These are phyloP conservation scores for Drosophila neocordata DNA, from an alignment of 1,140 invertebrate species.

Conservation along the genomic window DNA sequence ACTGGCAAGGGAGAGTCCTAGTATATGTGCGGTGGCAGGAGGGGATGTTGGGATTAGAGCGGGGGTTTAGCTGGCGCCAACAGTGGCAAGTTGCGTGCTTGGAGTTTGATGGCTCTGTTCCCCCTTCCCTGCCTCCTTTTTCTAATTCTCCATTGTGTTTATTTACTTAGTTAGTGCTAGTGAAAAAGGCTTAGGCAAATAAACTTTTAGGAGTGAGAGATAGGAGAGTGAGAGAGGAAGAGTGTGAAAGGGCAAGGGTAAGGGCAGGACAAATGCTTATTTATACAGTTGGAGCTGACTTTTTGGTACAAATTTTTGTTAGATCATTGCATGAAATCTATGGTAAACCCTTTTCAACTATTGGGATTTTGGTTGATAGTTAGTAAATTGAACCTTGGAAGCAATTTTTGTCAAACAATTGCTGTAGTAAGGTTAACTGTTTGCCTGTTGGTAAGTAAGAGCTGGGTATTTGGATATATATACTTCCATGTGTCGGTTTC, in stretches of 20 bases:
- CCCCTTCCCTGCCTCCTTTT: not conserved
- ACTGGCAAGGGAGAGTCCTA: constrained; percentile 24
- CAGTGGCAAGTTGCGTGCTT: constrained; percentile 32
- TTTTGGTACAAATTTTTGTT: not conserved
- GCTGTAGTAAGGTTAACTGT: no score
- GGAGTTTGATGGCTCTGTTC: constrained; percentile 1
- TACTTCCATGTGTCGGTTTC: no score
- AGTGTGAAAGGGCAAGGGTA: not conserved
- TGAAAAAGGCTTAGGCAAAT: constrained; percentile 10
- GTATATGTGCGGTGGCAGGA: not conserved
- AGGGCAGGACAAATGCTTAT: not conserved
- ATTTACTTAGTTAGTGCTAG: constrained; percentile 10
- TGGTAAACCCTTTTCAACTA: not conserved
- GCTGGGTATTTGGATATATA: no score
- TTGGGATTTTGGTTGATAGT: not conserved
- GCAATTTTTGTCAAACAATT: no score
- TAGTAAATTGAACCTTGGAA: not conserved
- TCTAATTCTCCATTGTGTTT: constrained; percentile 8
- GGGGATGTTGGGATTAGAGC: not conserved
- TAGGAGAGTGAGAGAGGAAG: not conserved
- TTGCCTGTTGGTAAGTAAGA: no score
- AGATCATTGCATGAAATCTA: not conserved
- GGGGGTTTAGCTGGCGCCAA: constrained; percentile 41
- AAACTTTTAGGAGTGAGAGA: not conserved
- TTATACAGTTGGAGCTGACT: not conserved